Evolutionary conservation across 2,888 invertebrate species (phyloP), one percentile per base, ranked within the genome.

Genomic region (Ctenicera cuprea): DNA sequence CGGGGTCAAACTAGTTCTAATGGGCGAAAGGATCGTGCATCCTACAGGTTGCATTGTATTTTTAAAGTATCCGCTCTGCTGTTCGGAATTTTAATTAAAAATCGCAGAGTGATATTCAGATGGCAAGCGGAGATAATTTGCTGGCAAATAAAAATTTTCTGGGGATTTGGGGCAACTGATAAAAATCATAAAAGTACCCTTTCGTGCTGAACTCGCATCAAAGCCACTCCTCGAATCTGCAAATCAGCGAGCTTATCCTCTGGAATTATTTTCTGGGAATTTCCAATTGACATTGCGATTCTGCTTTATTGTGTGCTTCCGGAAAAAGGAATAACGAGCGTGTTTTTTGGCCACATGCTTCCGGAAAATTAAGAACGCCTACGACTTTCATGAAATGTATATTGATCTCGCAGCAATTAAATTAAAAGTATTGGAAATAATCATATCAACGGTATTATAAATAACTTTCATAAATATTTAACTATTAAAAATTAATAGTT

Each of bases 221-320:
- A 54, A 30, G 30, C 54, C 30, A 14, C 8, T 54, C 22, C 30
- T 54, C 12, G 54, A 30, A 54, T 54, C 30, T 30, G 30, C 54
- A 54, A 54, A 54, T 54, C 30, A 30, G 54, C 54, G 26, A 52
- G 52, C 52, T 52, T 52, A 26, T 18, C n/a, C n/a, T n/a, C 26
- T 26, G 52, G 52, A 54, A 30, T 54, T 30, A 54, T 54, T 54
- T 54, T 54, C 54, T 14, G 54, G 54, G 54, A 54, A 50, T 54
- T 14, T 54, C 30, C 54, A 54, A 54, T 54, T 54, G 54, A 22
- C 52, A 18, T 30, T 54, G 22, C 30, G 30, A 54, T 20, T 22
- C 30, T 14, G 54, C 8, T 54, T 54, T 54, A 54, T 54, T 54
- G 54, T 26, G 26, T 4, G 26, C 30, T 54, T 26, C 30, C 54